Conservation (phyloP, 2,888 invertebrate species). For the Amphipyra berbera region DNA sequence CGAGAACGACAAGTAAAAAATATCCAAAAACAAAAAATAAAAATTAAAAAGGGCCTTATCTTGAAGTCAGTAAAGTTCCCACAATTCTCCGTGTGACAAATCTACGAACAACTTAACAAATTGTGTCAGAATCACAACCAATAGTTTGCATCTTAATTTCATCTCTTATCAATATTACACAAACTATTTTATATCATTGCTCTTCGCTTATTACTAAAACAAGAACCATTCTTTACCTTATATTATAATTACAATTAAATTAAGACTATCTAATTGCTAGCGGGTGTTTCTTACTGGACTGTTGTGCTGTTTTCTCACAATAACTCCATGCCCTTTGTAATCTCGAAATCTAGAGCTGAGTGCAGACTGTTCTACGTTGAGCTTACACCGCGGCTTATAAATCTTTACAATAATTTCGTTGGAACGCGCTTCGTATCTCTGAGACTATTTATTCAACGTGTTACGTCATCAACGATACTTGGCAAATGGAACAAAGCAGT, state of each 20-base stretch:
- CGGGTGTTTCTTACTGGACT: constrained; percentile 86
- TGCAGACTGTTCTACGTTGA: constrained; percentile 63
- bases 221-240: constrained; percentile 89
- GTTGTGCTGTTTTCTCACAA: constrained; percentile 77
- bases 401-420: constrained; percentile 45
- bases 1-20: constrained; percentile 88
- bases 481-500: constrained; percentile 58
- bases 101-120: constrained; percentile 89
- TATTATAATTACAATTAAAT: constrained; percentile 88
- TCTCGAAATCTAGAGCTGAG: constrained; percentile 70
- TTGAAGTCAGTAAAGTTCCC: constrained; percentile 80
- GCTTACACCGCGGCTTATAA: constrained; percentile 44
- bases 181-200: constrained; percentile 90
- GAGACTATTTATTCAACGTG: constrained; percentile 54
- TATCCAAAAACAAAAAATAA: constrained; percentile 78
- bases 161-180: constrained; percentile 88
- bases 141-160: constrained; percentile 89
- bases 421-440: constrained; percentile 44
- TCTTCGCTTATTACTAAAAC: constrained; percentile 88
- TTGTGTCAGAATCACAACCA: constrained; percentile 90
- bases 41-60: constrained; percentile 82
- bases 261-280: constrained; percentile 88
- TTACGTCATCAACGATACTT: constrained; percentile 54
- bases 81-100: constrained; percentile 81
- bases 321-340: constrained; percentile 74